Conservation (phyloP, 2,888 invertebrate genomes). For the Erannis defoliaria region DNA sequence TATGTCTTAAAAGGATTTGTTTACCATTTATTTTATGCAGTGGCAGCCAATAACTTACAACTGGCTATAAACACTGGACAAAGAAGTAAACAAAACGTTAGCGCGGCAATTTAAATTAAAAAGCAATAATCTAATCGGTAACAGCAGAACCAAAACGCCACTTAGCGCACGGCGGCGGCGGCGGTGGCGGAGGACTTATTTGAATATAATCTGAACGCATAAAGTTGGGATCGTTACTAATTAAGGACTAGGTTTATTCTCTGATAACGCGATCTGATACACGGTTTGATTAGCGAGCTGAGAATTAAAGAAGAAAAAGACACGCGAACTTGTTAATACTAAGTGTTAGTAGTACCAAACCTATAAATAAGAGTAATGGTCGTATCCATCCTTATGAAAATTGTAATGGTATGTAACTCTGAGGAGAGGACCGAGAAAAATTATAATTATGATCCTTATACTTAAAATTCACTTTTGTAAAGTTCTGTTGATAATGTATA, state of each 20-base stretch:
- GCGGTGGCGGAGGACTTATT: constrained; percentile 60
- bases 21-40: constrained; percentile 1
- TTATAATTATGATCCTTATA: no score
- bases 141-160: constrained; percentile 82
- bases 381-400: no score
- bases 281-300: constrained; percentile 15
- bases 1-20: background rate
- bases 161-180: constrained; percentile 57
- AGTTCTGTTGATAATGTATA: no score
- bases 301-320: no score
- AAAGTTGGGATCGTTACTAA: constrained; percentile 82
- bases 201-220: constrained; percentile 82
- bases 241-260: constrained; percentile 54
- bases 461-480: no score
- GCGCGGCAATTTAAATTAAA: constrained; percentile 51
- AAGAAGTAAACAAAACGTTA: constrained; percentile 50
- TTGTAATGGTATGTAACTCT: no score
- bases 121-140: constrained; percentile 69
- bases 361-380: no score
- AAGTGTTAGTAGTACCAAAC: no score
- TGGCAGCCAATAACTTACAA: constrained; percentile 16
- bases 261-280: constrained; percentile 27
- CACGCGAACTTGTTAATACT: no score
- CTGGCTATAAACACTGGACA: constrained; percentile 32
- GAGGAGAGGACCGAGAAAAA: no score